Conservation (phyloP, 2,888 invertebrate genomes). For the Baronia brevicornis region DNA sequence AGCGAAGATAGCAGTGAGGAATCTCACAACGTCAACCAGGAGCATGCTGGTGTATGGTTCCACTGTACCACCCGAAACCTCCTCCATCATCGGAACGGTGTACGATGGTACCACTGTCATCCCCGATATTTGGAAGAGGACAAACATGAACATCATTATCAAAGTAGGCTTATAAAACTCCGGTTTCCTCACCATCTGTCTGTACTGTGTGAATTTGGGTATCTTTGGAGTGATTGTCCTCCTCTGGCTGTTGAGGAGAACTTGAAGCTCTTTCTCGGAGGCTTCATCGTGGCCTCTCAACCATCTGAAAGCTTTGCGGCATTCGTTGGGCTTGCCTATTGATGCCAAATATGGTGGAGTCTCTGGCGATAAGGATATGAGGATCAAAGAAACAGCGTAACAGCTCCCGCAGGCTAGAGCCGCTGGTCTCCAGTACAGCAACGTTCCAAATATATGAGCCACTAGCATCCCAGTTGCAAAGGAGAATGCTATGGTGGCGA, state of each 20-base stretch:
- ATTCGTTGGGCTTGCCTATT: slow-evolving; percentile 67
- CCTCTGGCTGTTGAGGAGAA: slow-evolving; percentile 53
- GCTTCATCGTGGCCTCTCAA: slow-evolving; percentile 68
- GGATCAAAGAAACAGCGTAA: slow-evolving; percentile 64
- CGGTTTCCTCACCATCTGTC: slow-evolving; percentile 44
- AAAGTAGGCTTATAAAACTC: slow-evolving; percentile 77
- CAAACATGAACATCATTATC: slow-evolving; percentile 79
- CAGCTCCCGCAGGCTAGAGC: slow-evolving; percentile 69
- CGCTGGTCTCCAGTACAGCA: slow-evolving; percentile 75
- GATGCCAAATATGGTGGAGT: slow-evolving; percentile 80
- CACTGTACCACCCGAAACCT: slow-evolving; percentile 73
- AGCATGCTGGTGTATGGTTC: slow-evolving; percentile 79
- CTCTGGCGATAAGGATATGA: slow-evolving; percentile 76
- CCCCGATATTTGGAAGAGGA: slow-evolving; percentile 81
- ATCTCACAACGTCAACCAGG: slow-evolving; percentile 78
- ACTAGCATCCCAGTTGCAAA: slow-evolving; percentile 79
- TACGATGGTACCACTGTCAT: slow-evolving; percentile 82
- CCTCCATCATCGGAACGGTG: slow-evolving; percentile 78
- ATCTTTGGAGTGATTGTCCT: slow-evolving; percentile 44
- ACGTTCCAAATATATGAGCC: slow-evolving; percentile 78
- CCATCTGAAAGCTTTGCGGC: slow-evolving; percentile 75
- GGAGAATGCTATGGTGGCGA: slow-evolving; percentile 77
- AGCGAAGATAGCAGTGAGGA: slow-evolving; percentile 75
- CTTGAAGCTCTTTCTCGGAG: slow-evolving; percentile 63
- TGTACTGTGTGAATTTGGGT: slow-evolving; percentile 43